Conservation (phyloP, 92 coral and sea anemone genomes). For the Actinernus sp. region DNA sequence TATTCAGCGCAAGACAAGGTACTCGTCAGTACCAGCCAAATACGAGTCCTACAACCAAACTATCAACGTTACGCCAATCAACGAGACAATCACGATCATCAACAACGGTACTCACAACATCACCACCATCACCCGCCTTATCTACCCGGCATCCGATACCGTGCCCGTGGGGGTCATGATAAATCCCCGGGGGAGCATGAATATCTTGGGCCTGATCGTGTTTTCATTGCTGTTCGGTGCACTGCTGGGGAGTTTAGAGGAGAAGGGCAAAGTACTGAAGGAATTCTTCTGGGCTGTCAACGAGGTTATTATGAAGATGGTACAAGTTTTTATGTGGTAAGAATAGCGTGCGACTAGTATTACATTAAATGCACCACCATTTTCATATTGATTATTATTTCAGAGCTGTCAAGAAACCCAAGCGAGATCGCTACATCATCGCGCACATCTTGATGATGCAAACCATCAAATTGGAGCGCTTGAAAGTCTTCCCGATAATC, state of each 20-base stretch:
- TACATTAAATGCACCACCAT: no score
- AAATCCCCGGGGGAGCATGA: constrained; percentile 6
- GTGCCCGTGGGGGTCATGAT: constrained; percentile 39
- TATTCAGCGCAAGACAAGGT: constrained; percentile 23
- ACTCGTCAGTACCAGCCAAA: constrained; percentile 20
- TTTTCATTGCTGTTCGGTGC: constrained; percentile 83
- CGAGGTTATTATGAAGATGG: constrained; percentile 83
- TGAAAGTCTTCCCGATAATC: no score
- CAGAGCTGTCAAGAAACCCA: no score
- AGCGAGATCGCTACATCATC: no score
- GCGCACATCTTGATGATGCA: no score
- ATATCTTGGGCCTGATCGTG: constrained; percentile 66
- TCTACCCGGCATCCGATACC: constrained; percentile 20
- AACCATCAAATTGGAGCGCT: no score
- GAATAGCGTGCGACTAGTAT: no score
- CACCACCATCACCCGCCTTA: constrained; percentile 23
- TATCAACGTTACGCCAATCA: neutral
- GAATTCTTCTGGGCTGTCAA: constrained; percentile 72
- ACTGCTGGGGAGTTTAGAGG: constrained; percentile 79
- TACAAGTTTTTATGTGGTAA: constrained; percentile 86
- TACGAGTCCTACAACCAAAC: constrained; percentile 35
- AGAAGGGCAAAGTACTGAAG: constrained; percentile 70
- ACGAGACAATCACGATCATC: constrained; percentile 3
- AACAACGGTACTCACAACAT: constrained; percentile 38
- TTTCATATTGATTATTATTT: no score